Conservation (phyloP, 2,113 vertebrate genomes). For the Cephalopholis sonnerati region DNA sequence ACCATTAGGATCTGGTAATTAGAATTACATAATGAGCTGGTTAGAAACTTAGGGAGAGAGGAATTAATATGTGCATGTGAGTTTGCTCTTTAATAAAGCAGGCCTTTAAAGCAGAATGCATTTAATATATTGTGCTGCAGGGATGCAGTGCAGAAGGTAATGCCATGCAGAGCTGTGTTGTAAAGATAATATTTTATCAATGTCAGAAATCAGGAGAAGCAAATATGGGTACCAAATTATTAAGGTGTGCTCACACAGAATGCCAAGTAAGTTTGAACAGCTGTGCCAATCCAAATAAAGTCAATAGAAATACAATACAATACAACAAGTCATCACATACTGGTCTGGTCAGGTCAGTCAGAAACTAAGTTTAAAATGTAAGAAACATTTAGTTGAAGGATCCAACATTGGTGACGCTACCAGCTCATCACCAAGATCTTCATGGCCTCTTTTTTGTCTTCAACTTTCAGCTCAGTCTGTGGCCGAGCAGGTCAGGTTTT, state of each 20-base stretch:
- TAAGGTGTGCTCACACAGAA: background rate
- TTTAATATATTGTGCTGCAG: background rate
- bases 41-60: slow-evolving; percentile 18
- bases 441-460: too few species aligned
- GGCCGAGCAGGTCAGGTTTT: too few species aligned
- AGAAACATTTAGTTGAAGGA: too few species aligned
- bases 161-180: background rate
- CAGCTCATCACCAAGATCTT: too few species aligned
- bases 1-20: slow-evolving; percentile 44
- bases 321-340: too few species aligned
- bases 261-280: background rate
- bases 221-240: background rate
- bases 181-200: background rate
- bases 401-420: too few species aligned
- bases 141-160: background rate
- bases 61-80: slow-evolving; percentile 7
- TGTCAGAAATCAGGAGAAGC: background rate
- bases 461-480: too few species aligned
- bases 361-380: too few species aligned
- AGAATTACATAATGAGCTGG: background rate
- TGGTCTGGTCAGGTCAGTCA: too few species aligned
- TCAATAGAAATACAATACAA: too few species aligned
- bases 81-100: slow-evolving; percentile 14
- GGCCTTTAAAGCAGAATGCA: background rate
- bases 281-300: background rate